Percentiles rank a stretch among this genome's conserved stretches.
Conservation (phyloP, 2,113 vertebrate species). For the Lepidothrix coronata region DNA sequence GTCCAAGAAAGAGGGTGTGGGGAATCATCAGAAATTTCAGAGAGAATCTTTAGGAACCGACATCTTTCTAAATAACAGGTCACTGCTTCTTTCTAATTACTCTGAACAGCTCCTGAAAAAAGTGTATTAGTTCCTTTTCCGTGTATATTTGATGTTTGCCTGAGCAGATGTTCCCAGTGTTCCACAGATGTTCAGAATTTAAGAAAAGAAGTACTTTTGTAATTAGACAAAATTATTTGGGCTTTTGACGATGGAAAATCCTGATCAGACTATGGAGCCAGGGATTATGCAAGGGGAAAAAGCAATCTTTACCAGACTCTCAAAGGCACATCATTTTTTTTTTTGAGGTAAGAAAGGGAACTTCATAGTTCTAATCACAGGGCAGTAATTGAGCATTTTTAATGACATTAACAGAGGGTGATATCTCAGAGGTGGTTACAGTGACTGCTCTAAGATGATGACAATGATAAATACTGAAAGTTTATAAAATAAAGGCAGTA, state of each 20-base stretch:
- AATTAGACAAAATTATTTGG: background rate
- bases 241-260: background rate
- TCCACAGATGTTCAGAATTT: background rate
- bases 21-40: background rate
- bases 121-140: background rate
- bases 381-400: background rate
- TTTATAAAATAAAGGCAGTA: background rate
- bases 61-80: background rate
- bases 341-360: background rate
- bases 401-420: background rate
- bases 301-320: background rate
- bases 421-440: background rate
- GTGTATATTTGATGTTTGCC: background rate
- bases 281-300: background rate
- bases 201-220: background rate
- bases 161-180: background rate
- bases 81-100: background rate
- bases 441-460: background rate
- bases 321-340: background rate
- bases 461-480: background rate
- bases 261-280: background rate
- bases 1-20: background rate
- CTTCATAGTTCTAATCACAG: background rate
- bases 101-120: background rate
- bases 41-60: background rate